phyloP scores from a whole-genome alignment of 2,797 vertebrate genomes.

The Coregonus suidteri region DNA sequence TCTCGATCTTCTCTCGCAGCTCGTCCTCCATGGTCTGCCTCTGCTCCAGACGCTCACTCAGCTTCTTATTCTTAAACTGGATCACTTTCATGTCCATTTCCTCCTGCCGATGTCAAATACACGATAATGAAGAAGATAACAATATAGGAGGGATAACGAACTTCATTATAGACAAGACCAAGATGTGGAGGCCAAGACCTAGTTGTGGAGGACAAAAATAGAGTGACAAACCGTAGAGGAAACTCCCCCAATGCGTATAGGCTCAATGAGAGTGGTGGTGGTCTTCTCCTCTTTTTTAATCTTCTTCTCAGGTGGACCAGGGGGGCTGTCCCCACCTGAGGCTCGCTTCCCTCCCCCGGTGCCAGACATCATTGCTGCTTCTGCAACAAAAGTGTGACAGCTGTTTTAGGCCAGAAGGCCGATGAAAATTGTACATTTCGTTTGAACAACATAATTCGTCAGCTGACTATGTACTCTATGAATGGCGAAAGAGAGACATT shows the following conservation, averaged over 20 bases:
- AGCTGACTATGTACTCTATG: neutral
- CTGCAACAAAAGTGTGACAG: neutral
- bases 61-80: constrained; percentile 95
- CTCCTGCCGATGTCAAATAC: constrained; percentile 72
- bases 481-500: neutral
- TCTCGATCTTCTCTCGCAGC: constrained; percentile 91
- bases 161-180: neutral
- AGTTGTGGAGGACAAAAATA: neutral
- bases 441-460: neutral
- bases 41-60: constrained; percentile 90
- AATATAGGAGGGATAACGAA: too few species aligned
- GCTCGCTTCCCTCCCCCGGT: constrained; percentile 83
- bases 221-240: constrained; percentile 77
- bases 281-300: constrained; percentile 89
- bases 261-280: constrained; percentile 92
- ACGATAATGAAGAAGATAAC: neutral
- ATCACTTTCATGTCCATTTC: constrained; percentile 97
- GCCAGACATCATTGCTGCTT: constrained; percentile 77
- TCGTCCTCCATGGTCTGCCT: constrained; percentile 91
- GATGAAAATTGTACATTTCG: neutral
- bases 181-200: neutral
- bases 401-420: neutral
- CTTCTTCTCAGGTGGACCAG: constrained; percentile 91
- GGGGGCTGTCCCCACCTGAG: constrained; percentile 85
- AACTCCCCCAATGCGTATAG: constrained; percentile 89